Evolutionary conservation across 2,113 vertebrate genomes (phyloP), one percentile per base, ranked within the genome.

Genomic region (Malurus elegans): DNA sequence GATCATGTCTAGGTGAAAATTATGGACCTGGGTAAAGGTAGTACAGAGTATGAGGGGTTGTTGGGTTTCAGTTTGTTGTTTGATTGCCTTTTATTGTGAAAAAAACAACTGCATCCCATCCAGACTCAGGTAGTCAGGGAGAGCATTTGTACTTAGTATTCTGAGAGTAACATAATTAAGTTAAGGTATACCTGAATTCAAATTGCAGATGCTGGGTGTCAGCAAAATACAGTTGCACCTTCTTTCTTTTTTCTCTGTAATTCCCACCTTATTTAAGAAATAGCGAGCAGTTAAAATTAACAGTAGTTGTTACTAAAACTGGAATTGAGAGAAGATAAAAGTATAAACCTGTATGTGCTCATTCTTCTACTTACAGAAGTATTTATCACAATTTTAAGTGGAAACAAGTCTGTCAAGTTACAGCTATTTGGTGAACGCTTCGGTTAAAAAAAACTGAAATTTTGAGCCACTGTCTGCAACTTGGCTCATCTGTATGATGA

Each of bases 291-390:
- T 53, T 64, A 51, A 61, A 57, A 74, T 34, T 24, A 82, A 23
- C 8, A 34, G 1, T 8, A 32, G 7, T n/a, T 73, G 14, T 66
- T 86, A 34, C 18, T 48, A 32, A 47, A 76, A 29, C 34, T 50
- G 18, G 5, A 84, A 24, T 56, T 54, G 38, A 6, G 19, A 7
- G 3, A 57, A 62, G 21, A 34, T 28, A 9, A 14, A 62, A 65
- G 4, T 54, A 3, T n/a, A 38, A 53, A 18, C 9, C 18, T 5
- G 0, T 23, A 9, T 29, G 9, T 66, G n/a, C 18, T 70, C 3
- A 1, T 69, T 70, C 12, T 71, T 71, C 18, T 72, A 5, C 19
- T 57, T 47, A 6, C 0, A 26, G 31, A 60, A 47, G 25, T n/a
- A 21, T 51, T 65, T 71, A 34, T 50, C 42, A 5, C 14, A 44